Evolutionary conservation across 1,140 invertebrate species (phyloP), one percentile per base, ranked within the genome.

Genomic region (Drosophila nigromelanica): DNA sequence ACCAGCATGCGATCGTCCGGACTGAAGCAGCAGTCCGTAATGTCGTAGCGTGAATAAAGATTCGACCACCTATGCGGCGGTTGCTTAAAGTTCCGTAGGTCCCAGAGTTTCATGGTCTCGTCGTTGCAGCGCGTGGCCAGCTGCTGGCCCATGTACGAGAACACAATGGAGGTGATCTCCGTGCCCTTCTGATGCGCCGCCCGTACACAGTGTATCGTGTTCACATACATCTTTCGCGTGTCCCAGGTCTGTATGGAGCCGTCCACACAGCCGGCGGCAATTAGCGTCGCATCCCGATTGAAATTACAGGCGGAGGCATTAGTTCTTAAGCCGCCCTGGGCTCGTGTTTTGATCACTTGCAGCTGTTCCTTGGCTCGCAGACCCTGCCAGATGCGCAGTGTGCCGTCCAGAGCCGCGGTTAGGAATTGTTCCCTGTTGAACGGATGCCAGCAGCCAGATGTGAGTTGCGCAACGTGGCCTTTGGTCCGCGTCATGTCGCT

Each of bases 181-280:
- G 93, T 93, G 5, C 95, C 95, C 77, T 95, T 96, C 62, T 94
- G 93, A 92, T 99, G 99, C 0, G 97, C 98, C 56, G 94, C 95
- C 67, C 97, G 93, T 2, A 98, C 92, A 33, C 96, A 92, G 50
- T 95, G 93, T 0, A 95, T 94, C 0, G 97, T 97, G 83, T 97
- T 98, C 0, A 96, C 96, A 77, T 95, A 96, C 80, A 94, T 96
- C 87, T 95, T 96, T 42, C 98, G 94, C 52, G 98, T 96, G 92
- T 99, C 99, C 98, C 98, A 99, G 92, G 99, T 96, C 92, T 99
- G 98, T 77, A 99, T 96, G 0, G 98, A 99, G 2, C 99, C 99
- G 92, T 99, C 99, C 27, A 95, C 94, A 90, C 99, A 99, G 0
- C 96, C 98, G 58, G 96, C 97, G 0, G 97, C 97, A 15, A 99